phyloP scores from a whole-genome alignment of 2,113 vertebrate species.

The Dipodomys spectabilis region DNA sequence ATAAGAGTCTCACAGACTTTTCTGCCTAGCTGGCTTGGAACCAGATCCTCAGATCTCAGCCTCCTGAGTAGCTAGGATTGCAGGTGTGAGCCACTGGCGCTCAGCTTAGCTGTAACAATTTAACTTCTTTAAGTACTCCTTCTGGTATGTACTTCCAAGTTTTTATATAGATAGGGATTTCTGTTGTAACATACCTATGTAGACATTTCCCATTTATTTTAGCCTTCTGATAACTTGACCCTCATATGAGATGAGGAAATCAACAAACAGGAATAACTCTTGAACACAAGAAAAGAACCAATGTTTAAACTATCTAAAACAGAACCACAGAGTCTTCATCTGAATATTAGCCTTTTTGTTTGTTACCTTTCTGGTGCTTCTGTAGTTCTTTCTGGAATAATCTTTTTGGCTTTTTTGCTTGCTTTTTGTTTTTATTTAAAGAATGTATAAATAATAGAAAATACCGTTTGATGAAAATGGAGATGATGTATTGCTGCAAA shows the following conservation, averaged over 20 bases:
- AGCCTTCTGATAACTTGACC: background rate
- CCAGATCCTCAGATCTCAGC: no score
- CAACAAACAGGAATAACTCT: background rate
- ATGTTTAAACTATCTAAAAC: slow-evolving; percentile 51
- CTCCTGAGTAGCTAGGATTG: no score
- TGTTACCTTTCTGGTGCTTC: no score
- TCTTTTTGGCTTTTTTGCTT: slow-evolving; percentile 44
- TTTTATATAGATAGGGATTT: background rate
- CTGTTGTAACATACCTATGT: background rate
- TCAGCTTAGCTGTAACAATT: no score
- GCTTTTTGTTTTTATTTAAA: slow-evolving; percentile 53
- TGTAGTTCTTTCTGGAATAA: slow-evolving; percentile 46
- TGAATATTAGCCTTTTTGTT: background rate
- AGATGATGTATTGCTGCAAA: background rate
- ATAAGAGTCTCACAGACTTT: no score
- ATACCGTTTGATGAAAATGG: background rate
- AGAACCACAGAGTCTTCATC: slow-evolving; percentile 49
- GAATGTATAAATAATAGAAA: slow-evolving; percentile 11
- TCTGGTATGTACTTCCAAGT: background rate
- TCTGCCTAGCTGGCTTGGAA: no score
- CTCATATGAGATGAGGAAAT: background rate
- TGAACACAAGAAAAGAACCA: slow-evolving; percentile 45
- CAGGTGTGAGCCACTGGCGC: no score
- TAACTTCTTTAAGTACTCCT: background rate
- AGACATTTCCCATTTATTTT: background rate